phyloP scores from a whole-genome alignment of 2,113 vertebrate species.

The Pituophis catenifer region DNA sequence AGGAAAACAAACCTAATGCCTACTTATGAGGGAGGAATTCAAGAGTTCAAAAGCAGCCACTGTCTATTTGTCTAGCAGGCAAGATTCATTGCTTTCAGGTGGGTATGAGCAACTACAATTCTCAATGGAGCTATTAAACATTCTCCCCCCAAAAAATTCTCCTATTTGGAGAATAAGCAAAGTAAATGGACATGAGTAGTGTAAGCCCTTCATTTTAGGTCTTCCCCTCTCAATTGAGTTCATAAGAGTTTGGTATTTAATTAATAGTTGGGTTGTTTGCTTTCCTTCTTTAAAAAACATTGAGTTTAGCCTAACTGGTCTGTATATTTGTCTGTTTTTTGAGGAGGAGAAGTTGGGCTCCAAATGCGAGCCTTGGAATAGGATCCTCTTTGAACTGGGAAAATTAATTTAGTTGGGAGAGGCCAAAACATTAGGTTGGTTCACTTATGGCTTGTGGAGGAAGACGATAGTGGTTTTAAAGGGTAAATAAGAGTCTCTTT shows the following conservation, averaged over 20 bases:
- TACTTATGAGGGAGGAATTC: not conserved
- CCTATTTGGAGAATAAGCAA: conserved; percentile 32
- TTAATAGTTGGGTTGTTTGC: conserved; percentile 24
- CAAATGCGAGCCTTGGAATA: not conserved
- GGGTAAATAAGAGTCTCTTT: not conserved
- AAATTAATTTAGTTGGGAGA: not conserved
- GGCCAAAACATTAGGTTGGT: fast-evolving
- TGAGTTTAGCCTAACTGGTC: not conserved
- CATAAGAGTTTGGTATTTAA: conserved; percentile 25
- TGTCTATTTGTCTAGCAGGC: not conserved
- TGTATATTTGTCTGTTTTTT: conserved; percentile 1
- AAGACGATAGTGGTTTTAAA: not conserved
- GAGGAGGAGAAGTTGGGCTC: not conserved
- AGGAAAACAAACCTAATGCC: not conserved
- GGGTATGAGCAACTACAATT: not conserved
- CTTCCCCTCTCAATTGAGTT: not conserved
- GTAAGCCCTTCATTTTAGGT: conserved; percentile 12
- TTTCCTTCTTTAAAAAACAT: not conserved
- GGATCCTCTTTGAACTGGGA: not conserved
- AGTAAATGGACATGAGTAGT: not conserved
- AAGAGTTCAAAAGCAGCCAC: not conserved
- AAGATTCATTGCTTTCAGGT: not conserved
- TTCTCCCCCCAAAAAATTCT: not conserved
- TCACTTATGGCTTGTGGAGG: not conserved
- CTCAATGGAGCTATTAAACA: not conserved